Evolutionary conservation across 2,888 invertebrate genomes (phyloP).

Genomic region (Scaptomyza cyrtandrae): DNA sequence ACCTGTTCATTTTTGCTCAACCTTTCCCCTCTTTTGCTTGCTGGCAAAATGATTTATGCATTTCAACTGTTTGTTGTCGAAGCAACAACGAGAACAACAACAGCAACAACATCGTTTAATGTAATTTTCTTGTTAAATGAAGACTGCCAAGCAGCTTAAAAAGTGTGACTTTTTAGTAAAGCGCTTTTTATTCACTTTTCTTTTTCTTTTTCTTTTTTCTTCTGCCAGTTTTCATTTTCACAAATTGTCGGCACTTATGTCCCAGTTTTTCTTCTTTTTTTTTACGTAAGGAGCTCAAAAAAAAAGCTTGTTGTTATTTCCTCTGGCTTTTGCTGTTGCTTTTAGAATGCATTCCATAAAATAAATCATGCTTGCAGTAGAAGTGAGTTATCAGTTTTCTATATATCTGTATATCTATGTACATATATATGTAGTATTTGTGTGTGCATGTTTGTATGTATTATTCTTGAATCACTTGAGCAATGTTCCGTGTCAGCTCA

Average conservation of each 20-base stretch:
- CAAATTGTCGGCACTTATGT: conserved; percentile 41
- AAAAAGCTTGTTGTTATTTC: no score
- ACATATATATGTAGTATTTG: no score
- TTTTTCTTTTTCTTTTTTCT: no score
- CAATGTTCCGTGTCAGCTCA: neutral
- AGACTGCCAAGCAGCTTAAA: conserved; percentile 25
- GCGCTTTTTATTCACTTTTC: conserved; percentile 20
- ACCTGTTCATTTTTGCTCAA: conserved; percentile 21
- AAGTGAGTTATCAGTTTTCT: no score
- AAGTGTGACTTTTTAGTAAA: conserved; percentile 21
- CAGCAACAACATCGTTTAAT: conserved; percentile 27
- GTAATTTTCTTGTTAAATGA: conserved; percentile 51
- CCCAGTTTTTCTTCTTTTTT: neutral
- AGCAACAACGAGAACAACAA: conserved; percentile 7
- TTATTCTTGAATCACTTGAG: neutral
- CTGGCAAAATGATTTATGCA: conserved; percentile 47
- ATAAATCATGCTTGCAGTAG: no score
- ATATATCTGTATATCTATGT: no score
- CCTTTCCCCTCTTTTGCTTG: neutral
- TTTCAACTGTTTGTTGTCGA: conserved; percentile 42
- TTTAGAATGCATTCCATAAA: neutral
- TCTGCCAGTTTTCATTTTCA: conserved; percentile 51
- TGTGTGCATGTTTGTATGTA: no score
- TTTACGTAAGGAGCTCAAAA: neutral
- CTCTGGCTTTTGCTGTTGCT: no score